phyloP scores from a whole-genome alignment of 2,888 invertebrate genomes.

The Pollenia angustigena region DNA sequence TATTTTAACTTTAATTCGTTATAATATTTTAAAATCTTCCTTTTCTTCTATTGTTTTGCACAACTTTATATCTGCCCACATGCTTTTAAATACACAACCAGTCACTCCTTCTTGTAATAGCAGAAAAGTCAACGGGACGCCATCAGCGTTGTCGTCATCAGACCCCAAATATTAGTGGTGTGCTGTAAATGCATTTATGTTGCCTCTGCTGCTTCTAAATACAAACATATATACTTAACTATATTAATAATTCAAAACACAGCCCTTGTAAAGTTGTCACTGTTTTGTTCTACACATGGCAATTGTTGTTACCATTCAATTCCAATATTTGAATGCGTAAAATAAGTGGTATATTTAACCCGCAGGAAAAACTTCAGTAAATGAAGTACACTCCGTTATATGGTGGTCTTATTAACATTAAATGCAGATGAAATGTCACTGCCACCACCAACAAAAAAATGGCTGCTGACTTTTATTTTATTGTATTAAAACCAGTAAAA shows the following conservation, averaged over 20 bases:
- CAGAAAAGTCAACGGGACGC: conserved; percentile 2
- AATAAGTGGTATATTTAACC: conserved; percentile 43
- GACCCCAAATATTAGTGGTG: background rate
- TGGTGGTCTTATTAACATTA: conserved; percentile 31
- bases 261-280: conserved; percentile 11
- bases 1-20: no score
- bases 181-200: conserved; percentile 1
- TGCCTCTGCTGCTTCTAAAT: conserved; percentile 3
- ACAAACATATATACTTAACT: background rate
- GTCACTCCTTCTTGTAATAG: background rate
- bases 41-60: background rate
- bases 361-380: conserved; percentile 37
- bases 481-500: background rate
- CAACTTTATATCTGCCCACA: background rate
- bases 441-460: conserved; percentile 24
- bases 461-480: background rate
- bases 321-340: conserved; percentile 54
- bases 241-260: conserved; percentile 20
- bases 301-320: conserved; percentile 61
- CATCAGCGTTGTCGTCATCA: conserved; percentile 23
- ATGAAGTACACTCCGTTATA: background rate
- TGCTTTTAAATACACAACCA: no score
- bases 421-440: conserved; percentile 54
- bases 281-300: conserved; percentile 7
- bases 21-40: no score